Evolutionary conservation across 1,140 invertebrate genomes (phyloP).

Genomic region (Aphaenogaster ashmeadi): DNA sequence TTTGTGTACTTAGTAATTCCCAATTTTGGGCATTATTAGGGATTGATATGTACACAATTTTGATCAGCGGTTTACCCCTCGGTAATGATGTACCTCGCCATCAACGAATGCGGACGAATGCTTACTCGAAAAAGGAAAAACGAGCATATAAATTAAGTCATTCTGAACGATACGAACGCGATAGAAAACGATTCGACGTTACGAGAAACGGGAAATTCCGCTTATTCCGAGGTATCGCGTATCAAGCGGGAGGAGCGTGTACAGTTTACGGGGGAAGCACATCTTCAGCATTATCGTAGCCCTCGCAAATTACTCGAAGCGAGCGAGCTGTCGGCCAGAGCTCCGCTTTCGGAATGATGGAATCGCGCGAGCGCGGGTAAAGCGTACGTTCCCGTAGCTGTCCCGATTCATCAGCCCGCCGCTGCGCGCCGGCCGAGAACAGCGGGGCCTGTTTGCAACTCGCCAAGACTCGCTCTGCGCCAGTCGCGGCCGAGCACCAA

Average conservation of each 20-base stretch:
- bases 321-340: constrained; percentile 39
- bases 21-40: too few species aligned
- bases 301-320: constrained; percentile 50
- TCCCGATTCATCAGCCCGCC: constrained; percentile 72
- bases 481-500: constrained; percentile 77
- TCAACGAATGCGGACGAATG: not conserved
- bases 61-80: too few species aligned
- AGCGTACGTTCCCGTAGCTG: constrained; percentile 59
- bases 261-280: constrained; percentile 5
- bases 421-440: constrained; percentile 62
- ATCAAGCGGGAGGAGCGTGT: not conserved
- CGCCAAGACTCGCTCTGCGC: constrained; percentile 65
- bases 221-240: constrained; percentile 22
- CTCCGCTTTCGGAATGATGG: constrained; percentile 61
- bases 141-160: not conserved
- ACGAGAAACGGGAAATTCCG: constrained; percentile 24
- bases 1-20: too few species aligned
- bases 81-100: not conserved
- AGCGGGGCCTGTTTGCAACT: constrained; percentile 73
- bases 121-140: constrained; percentile 72
- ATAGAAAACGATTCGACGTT: not conserved
- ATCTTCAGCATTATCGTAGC: constrained; percentile 37
- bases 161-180: not conserved
- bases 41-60: too few species aligned
- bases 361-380: constrained; percentile 41